These are phyloP conservation scores for Columbina picui DNA, from an alignment of 2,113 vertebrate genomes.

Conservation along the genomic window DNA sequence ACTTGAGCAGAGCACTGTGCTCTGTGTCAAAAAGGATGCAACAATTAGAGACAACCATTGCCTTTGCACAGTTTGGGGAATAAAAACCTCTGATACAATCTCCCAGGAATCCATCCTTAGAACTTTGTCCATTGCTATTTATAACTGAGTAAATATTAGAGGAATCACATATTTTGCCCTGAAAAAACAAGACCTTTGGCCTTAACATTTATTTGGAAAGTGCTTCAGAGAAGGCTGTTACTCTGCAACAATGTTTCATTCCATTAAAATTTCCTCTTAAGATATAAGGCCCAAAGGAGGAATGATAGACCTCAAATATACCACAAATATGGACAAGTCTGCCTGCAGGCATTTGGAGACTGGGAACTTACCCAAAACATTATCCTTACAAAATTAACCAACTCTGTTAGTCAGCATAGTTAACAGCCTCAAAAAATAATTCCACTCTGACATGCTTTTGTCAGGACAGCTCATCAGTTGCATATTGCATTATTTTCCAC, in stretches of 20 bases:
- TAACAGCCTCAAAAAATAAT: neutral
- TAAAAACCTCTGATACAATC: neutral
- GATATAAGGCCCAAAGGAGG: conserved; percentile 32
- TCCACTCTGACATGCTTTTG: neutral
- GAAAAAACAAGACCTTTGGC: conserved; percentile 21
- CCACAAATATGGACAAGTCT: conserved; percentile 45
- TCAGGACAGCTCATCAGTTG: neutral
- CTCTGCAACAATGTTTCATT: conserved; percentile 13
- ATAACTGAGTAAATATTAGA: conserved; percentile 23
- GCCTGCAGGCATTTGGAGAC: conserved; percentile 19
- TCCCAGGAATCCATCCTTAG: conserved; percentile 2
- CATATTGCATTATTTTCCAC: neutral
- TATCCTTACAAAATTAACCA: conserved; percentile 25
- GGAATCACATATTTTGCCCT: neutral
- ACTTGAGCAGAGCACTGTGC: neutral
- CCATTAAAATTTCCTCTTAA: conserved; percentile 43
- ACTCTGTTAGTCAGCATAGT: neutral
- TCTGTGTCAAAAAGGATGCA: neutral
- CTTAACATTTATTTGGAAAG: neutral
- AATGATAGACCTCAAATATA: conserved; percentile 11
- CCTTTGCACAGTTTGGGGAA: neutral
- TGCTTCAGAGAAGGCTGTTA: neutral
- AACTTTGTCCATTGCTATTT: neutral
- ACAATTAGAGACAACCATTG: neutral
- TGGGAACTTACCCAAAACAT: conserved; percentile 37